Conservation (phyloP, 2,888 invertebrate species). For the Nezara viridula region DNA sequence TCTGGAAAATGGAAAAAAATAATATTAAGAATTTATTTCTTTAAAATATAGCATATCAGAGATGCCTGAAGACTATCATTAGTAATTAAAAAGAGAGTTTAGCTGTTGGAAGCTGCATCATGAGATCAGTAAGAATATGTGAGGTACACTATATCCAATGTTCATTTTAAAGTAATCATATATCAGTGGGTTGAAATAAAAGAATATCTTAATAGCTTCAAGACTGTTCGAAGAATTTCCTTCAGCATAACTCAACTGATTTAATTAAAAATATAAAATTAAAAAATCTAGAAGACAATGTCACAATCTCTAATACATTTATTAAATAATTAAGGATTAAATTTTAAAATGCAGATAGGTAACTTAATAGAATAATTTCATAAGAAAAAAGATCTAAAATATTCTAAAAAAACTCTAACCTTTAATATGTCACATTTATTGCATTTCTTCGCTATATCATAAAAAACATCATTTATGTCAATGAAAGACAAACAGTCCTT, state of each 20-base stretch:
- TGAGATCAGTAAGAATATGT: neutral
- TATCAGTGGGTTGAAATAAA: neutral
- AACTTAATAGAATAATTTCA: neutral
- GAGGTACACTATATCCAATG: neutral
- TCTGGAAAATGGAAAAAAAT: slow-evolving; percentile 69
- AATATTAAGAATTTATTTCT: too few species aligned
- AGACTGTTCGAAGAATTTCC: neutral
- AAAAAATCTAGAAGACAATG: neutral
- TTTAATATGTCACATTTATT: slow-evolving; percentile 78
- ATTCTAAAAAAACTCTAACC: slow-evolving; percentile 69
- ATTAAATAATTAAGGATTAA: neutral
- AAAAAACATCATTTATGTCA: slow-evolving; percentile 72
- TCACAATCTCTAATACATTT: neutral
- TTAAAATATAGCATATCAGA: neutral
- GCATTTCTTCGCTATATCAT: slow-evolving; percentile 85
- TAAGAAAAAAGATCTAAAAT: slow-evolving; percentile 3
- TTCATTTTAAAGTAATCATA: neutral
- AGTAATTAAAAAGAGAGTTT: neutral
- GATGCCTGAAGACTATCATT: too few species aligned
- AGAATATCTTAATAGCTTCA: neutral
- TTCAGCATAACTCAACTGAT: neutral
- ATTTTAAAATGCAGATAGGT: neutral
- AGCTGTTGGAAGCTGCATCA: neutral
- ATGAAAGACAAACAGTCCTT: slow-evolving; percentile 80
- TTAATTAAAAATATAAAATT: too few species aligned